phyloP scores from a whole-genome alignment of 2,797 vertebrate genomes.

The Paramormyrops hopkinsi region DNA sequence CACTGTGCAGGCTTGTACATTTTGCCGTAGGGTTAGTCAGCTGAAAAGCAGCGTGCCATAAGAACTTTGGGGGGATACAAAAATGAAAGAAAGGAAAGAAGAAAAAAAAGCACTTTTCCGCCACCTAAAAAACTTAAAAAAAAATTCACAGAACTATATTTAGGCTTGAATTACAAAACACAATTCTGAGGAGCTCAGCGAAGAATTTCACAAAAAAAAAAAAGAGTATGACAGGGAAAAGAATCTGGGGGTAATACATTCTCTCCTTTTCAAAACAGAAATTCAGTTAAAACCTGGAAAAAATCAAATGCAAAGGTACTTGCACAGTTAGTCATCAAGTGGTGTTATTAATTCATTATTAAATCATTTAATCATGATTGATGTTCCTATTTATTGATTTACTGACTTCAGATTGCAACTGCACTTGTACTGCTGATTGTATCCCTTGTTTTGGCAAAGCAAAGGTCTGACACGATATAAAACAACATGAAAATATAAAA shows the following conservation, averaged over 20 bases:
- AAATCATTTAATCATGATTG: not conserved
- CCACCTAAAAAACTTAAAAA: conserved; percentile 53
- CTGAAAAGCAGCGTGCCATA: conserved; percentile 62
- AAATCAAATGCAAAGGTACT: not conserved
- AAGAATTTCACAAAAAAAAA: conserved; percentile 28
- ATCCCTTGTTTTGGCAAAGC: not conserved
- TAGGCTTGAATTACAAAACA: conserved; percentile 66
- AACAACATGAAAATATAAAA: not conserved
- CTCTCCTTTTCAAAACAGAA: not conserved
- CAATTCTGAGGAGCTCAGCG: conserved; percentile 54
- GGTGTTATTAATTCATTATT: not conserved
- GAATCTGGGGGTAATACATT: not conserved
- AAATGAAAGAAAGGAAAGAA: conserved; percentile 32
- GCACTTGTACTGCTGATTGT: not conserved
- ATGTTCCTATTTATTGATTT: not conserved
- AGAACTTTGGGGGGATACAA: conserved; percentile 62
- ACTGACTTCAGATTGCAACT: not conserved
- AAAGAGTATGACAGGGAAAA: not conserved
- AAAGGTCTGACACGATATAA: conserved; percentile 27
- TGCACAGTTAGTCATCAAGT: not conserved
- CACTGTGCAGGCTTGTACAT: conserved; percentile 63
- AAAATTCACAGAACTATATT: conserved; percentile 62
- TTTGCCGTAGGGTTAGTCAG: conserved; percentile 65
- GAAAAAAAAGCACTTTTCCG: conserved; percentile 55
- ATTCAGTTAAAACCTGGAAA: not conserved